Evolutionary conservation across 2,888 invertebrate species (phyloP), one percentile per base, ranked within the genome.

Genomic region (Schizotus pectinicornis): DNA sequence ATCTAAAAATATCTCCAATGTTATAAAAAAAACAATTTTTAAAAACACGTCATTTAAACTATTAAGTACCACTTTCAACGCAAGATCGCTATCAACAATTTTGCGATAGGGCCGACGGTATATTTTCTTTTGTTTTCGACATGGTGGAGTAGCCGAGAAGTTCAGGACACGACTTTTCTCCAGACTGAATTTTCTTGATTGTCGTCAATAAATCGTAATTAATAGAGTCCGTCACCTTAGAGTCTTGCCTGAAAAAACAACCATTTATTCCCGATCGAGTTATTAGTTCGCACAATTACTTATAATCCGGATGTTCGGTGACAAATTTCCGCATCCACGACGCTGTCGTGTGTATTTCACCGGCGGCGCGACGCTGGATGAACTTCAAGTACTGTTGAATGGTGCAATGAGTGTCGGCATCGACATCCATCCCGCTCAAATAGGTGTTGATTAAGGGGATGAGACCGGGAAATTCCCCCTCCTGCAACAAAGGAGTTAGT

Each of bases 321-420:
- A 99, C 92, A 81, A 95, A 96, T 61, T 92, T 86, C 43, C 99
- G 86, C 75, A 98, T 91, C 96, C 97, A 99, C 32, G 91, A 84
- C 37, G 99, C 99, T 69, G 95, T 94, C 49, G 99, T 99, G 74
- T 88, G 83, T 51, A 97, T 86, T 77, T 95, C 92, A 30, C 98
- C 98, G 68, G 91, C 86, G 5, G 95, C 94, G 71, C 94, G 85
- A 55, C 88, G 86, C 77, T 91, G 90, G 75, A 99, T 97, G 61
- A 98, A 87, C 75, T 91, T 93, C 63, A 99, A 85, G 82, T 99
- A 99, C 81, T 97, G 94, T 79, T 94, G 92, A 73, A 99, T 92
- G 6, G 96, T 95, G 81, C 98, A 98, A 79, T 95, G 93, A 36
- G 98, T 98, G 80, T 98, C 98, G 1, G 97, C 95, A 81, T 99